Conservation (phyloP, 2,888 invertebrate species). For the Pristionchus fissidentatus region DNA sequence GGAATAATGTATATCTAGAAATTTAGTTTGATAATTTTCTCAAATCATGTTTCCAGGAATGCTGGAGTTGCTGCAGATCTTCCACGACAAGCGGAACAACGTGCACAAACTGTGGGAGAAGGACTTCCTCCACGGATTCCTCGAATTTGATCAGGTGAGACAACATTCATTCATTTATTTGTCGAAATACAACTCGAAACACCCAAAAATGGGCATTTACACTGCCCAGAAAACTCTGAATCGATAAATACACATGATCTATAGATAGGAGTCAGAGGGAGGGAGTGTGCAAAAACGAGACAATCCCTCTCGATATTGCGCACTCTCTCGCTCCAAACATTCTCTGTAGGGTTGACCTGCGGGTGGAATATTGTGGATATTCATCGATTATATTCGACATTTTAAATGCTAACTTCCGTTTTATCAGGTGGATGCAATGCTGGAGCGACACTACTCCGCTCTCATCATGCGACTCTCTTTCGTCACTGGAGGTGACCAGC, state of each 20-base stretch:
- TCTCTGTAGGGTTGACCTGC: not conserved
- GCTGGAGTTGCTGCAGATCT: slow-evolving; percentile 74
- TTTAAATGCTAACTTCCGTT: too few species aligned
- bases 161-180: not conserved
- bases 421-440: slow-evolving; percentile 60
- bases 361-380: not conserved
- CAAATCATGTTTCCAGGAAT: slow-evolving; percentile 64
- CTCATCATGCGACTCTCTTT: slow-evolving; percentile 68
- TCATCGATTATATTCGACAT: too few species aligned
- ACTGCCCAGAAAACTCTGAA: too few species aligned
- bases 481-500: slow-evolving; percentile 67
- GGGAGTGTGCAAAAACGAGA: too few species aligned
- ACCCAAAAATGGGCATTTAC: too few species aligned
- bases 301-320: too few species aligned
- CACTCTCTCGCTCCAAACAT: too few species aligned
- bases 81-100: slow-evolving; percentile 69
- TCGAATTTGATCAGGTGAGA: slow-evolving; percentile 62
- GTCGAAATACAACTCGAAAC: not conserved
- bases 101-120: slow-evolving; percentile 69
- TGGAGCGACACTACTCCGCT: slow-evolving; percentile 63
- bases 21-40: too few species aligned
- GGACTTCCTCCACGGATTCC: slow-evolving; percentile 64
- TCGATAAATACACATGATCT: too few species aligned
- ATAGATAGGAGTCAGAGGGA: too few species aligned
- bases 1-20: not conserved